Evolutionary conservation across 2,113 vertebrate species (phyloP).

Genomic region (Athene cunicularia): DNA sequence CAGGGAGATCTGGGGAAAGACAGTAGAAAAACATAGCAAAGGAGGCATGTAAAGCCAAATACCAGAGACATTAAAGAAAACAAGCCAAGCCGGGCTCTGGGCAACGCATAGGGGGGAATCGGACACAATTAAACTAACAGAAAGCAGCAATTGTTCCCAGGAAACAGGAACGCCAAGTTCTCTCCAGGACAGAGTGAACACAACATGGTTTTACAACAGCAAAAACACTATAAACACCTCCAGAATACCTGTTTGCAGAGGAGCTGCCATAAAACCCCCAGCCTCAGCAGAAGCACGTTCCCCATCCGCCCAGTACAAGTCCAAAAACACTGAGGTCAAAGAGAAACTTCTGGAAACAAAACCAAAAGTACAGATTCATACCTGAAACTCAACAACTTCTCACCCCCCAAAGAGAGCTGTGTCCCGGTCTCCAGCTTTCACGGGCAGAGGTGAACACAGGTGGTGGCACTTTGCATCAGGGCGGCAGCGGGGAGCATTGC

Average conservation of each 20-base stretch:
- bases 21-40: not conserved
- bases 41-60: fast-evolving
- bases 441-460: not conserved
- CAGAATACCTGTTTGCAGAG: not conserved
- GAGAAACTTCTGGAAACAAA: fast-evolving
- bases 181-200: not conserved
- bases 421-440: not conserved
- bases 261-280: fast-evolving
- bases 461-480: not conserved
- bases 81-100: not conserved
- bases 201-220: not conserved
- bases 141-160: not conserved
- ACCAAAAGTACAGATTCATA: fast-evolving
- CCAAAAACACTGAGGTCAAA: not conserved
- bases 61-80: not conserved
- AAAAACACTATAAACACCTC: not conserved
- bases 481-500: not conserved
- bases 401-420: fast-evolving
- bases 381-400: fast-evolving
- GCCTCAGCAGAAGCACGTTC: fast-evolving
- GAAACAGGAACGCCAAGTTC: not conserved
- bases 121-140: not conserved
- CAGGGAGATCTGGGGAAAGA: fast-evolving
- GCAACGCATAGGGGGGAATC: fast-evolving
- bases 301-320: fast-evolving